A percentile compares a stretch with the other conserved stretches of the same genome.
Conservation (phyloP, 2,797 vertebrate genomes). For the Heterohyrax brucei region DNA sequence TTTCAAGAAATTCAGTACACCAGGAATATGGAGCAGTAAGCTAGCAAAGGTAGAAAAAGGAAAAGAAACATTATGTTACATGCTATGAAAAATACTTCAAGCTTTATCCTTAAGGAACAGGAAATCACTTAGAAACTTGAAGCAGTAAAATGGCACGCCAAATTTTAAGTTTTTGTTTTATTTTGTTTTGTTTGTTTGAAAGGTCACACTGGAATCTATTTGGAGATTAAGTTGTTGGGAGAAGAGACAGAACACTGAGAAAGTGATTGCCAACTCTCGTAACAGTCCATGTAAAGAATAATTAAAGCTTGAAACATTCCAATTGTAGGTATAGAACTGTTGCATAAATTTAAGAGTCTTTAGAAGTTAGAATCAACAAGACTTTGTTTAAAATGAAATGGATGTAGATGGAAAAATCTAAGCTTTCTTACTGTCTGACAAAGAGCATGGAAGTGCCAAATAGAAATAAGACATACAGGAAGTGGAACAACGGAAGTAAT, state of each 20-base stretch:
- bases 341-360: not conserved
- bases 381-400: not conserved
- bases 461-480: not conserved
- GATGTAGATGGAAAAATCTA: not conserved
- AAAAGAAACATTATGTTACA: conserved; percentile 26
- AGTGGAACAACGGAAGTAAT: not conserved
- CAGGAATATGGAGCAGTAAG: not conserved
- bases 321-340: not conserved
- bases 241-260: conserved; percentile 19
- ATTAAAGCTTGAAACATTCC: not conserved
- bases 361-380: not conserved
- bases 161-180: conserved; percentile 68
- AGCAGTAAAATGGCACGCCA: conserved; percentile 61
- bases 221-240: not conserved
- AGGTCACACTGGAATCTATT: conserved; percentile 59
- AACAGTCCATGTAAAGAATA: conserved; percentile 22
- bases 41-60: not conserved
- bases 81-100: conserved; percentile 15
- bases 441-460: not conserved
- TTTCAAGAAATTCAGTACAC: conserved; percentile 11
- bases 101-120: conserved; percentile 31
- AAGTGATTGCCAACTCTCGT: conserved; percentile 2
- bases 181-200: not conserved
- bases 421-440: not conserved
- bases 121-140: conserved; percentile 72